Evolutionary conservation across 2,113 vertebrate genomes (phyloP), one percentile per base, ranked within the genome.

Genomic region (Paralichthys olivaceus): DNA sequence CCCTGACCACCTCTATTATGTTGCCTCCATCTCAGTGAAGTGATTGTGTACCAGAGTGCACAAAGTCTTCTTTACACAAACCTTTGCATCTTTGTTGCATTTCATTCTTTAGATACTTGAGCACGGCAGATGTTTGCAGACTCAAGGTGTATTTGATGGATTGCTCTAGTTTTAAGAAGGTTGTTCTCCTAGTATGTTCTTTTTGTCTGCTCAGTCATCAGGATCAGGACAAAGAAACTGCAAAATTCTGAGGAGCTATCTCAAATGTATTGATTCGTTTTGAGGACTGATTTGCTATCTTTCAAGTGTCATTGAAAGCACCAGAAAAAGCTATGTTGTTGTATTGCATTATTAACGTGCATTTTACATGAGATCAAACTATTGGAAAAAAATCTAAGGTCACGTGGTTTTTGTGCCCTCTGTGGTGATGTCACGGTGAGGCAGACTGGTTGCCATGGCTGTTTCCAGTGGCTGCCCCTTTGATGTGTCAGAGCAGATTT

Each of bases 361-460:
- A 56, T 29, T 40, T 17, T 2, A 4, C 11, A 72, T 1, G 11
- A 13, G 23, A 64, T 66, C 55, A 73, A 59, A 59, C 13, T 14
- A 15, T 43, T 15, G 32, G 32, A 5, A 5, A 1, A 1, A 17
- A 29, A 26, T n/a, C n/a, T n/a, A n/a, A n/a, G n/a, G n/a, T 37
- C 72, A 59, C 53, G 8, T n/a, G 3, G 82, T 45, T 56, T 37
- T 70, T 47, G 68, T 77, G 76, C 63, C 75, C 73, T 80, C 80
- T 58, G 79, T 75, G 60, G 37, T 4, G 8, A 65, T 66, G 47
- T 63, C 77, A 73, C 23, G 59, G 72, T 29, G 75, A 81, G 79
- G 57, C 70, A 47, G 66, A 51, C 14, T 61, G 53, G 90, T 90
- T 91, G 72, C 81, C 81, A 91, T 91, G 81, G 81, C 54, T 72